These are phyloP conservation scores for Forbesichthys papilliferus DNA, from an alignment of 2,113 vertebrate genomes.

Conservation along the genomic window DNA sequence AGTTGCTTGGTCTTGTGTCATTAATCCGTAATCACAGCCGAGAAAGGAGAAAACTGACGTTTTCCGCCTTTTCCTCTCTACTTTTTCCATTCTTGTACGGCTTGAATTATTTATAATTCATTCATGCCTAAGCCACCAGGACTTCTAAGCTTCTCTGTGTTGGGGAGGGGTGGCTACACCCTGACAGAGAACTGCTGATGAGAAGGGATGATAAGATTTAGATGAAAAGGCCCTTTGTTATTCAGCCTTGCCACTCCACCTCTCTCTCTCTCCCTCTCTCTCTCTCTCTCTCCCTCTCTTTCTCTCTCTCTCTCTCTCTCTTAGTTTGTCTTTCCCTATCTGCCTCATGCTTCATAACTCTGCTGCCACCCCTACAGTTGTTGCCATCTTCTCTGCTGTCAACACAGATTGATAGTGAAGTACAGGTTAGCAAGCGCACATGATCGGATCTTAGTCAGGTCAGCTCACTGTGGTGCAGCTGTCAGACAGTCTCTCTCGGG, in stretches of 20 bases:
- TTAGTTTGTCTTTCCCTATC: not conserved
- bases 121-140: slow-evolving; percentile 56
- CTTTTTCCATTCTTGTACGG: slow-evolving; percentile 18
- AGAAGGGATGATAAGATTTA: slow-evolving; percentile 50
- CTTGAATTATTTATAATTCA: slow-evolving; percentile 62
- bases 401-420: not conserved
- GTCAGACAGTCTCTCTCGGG: not conserved
- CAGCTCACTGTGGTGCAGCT: slow-evolving; percentile 20
- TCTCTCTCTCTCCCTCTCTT: slow-evolving; percentile 1
- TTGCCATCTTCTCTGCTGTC: not conserved
- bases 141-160: slow-evolving; percentile 35
- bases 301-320: slow-evolving; percentile 27
- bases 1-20: slow-evolving; percentile 42
- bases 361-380: not conserved
- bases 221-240: slow-evolving; percentile 53
- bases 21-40: slow-evolving; percentile 3
- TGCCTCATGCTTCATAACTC: slow-evolving; percentile 16
- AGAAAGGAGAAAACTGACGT: slow-evolving; percentile 3
- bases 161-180: slow-evolving; percentile 17
- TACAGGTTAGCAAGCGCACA: slow-evolving; percentile 31
- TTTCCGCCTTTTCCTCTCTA: slow-evolving; percentile 13
- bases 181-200: slow-evolving; percentile 49
- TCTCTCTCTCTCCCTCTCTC: slow-evolving; percentile 16
- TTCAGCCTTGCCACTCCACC: slow-evolving; percentile 16
- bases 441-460: slow-evolving; percentile 37